Conservation (phyloP, 1,140 invertebrate genomes). For the Acromyrmex charruanus region DNA sequence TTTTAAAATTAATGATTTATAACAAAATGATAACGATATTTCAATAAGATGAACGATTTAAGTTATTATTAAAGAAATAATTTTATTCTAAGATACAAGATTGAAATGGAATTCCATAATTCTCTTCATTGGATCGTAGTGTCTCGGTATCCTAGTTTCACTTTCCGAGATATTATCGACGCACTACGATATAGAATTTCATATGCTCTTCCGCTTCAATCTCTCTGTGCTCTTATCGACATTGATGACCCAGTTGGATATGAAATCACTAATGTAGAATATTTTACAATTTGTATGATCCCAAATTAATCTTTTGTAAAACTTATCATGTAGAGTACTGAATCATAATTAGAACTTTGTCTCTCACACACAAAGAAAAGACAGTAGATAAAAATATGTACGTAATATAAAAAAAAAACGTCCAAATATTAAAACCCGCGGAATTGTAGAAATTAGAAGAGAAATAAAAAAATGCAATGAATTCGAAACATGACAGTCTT, state of each 20-base stretch:
- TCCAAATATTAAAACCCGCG: neutral
- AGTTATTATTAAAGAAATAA: neutral
- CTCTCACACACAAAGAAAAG: neutral
- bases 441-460: neutral
- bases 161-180: conserved; percentile 42
- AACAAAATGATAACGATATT: too few relatives aligned
- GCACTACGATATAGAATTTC: conserved; percentile 37
- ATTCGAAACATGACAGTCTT: neutral
- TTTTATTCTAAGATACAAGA: neutral
- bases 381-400: neutral
- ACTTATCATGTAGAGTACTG: neutral
- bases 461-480: neutral
- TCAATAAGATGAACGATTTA: neutral
- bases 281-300: neutral
- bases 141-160: conserved; percentile 43
- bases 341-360: neutral
- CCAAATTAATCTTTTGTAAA: neutral
- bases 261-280: conserved; percentile 15
- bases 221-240: conserved; percentile 8
- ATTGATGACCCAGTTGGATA: conserved; percentile 23
- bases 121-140: neutral
- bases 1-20: neutral
- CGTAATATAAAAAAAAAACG: neutral
- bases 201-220: conserved; percentile 31
- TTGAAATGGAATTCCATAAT: neutral